These are phyloP conservation scores for Eurosta solidaginis DNA, from an alignment of 1,140 invertebrate species.

Conservation along the genomic window DNA sequence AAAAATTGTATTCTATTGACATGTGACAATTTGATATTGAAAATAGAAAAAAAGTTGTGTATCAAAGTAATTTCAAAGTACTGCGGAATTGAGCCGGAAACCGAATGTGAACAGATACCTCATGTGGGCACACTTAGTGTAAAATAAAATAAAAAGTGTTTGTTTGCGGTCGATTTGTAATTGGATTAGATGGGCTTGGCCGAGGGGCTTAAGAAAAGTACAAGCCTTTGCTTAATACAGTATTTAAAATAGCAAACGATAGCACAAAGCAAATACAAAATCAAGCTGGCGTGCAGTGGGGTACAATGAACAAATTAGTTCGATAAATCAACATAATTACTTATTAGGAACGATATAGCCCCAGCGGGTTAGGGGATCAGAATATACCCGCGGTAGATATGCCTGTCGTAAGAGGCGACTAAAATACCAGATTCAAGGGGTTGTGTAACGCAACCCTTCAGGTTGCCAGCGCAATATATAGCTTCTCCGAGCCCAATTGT, in stretches of 20 bases:
- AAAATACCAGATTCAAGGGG: too few species aligned
- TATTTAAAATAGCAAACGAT: slow-evolving; percentile 5
- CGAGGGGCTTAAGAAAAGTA: not conserved
- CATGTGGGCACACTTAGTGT: not conserved
- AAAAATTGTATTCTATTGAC: not conserved
- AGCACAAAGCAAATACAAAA: not conserved
- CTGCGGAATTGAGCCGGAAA: not conserved
- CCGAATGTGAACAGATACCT: not conserved
- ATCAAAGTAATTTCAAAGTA: slow-evolving; percentile 19
- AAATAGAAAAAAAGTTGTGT: not conserved
- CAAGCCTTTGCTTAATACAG: not conserved
- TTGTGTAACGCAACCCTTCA: too few species aligned
- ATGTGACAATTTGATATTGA: slow-evolving; percentile 12
- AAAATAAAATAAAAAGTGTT: too few species aligned
- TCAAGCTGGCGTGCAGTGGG: too few species aligned
- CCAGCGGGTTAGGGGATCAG: too few species aligned
- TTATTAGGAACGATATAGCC: too few species aligned
- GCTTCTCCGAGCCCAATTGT: too few species aligned
- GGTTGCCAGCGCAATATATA: too few species aligned
- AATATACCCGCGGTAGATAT: too few species aligned
- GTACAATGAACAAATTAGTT: too few species aligned
- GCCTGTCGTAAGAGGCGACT: too few species aligned
- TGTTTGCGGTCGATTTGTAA: not conserved
- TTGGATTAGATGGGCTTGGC: slow-evolving; percentile 15
- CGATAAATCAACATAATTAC: too few species aligned